A percentile compares a stretch with the other conserved stretches of the same genome.
These are phyloP conservation scores for Mus spicilegus DNA, from an alignment of 2,113 vertebrate species.

Conservation along the genomic window DNA sequence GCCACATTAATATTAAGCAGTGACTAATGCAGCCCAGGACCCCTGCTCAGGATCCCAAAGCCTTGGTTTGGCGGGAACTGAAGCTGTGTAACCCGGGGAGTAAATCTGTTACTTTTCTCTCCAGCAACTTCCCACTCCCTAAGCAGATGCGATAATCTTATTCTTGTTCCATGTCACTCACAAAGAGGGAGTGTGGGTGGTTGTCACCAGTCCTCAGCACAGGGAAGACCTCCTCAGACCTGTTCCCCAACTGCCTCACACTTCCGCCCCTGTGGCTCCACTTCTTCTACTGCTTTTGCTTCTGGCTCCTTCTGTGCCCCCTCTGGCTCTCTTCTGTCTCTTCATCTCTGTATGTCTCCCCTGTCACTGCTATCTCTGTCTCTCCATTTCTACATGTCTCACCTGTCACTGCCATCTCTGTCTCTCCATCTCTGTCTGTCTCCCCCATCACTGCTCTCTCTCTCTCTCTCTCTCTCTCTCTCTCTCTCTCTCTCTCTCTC, in stretches of 20 bases:
- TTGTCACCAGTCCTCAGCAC: not conserved
- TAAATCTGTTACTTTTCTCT: slow-evolving; percentile 25
- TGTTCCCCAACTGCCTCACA: not conserved
- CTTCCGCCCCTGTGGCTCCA: not conserved
- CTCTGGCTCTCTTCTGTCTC: not conserved
- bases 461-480: not conserved
- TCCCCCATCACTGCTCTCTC: not conserved
- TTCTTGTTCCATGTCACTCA: not conserved
- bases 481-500: not conserved
- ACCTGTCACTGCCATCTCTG: no score
- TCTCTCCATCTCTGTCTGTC: not conserved
- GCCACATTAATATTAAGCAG: slow-evolving; percentile 77
- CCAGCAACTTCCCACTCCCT: slow-evolving; percentile 52
- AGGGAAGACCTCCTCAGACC: not conserved
- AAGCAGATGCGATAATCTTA: not conserved
- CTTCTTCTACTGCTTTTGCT: not conserved
- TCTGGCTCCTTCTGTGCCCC: not conserved
- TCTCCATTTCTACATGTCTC: not conserved
- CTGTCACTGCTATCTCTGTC: not conserved
- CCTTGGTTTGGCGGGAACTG: slow-evolving; percentile 19
- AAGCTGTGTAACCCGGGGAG: slow-evolving; percentile 37
- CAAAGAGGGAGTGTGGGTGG: not conserved
- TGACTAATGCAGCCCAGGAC: slow-evolving; percentile 66
- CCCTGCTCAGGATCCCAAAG: slow-evolving; percentile 51
- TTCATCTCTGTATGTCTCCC: no score